Percentiles rank a stretch among this genome's conserved stretches.
These are phyloP conservation scores for Plumapathes pennacea DNA, from an alignment of 92 coral and sea anemone genomes.

Conservation along the genomic window DNA sequence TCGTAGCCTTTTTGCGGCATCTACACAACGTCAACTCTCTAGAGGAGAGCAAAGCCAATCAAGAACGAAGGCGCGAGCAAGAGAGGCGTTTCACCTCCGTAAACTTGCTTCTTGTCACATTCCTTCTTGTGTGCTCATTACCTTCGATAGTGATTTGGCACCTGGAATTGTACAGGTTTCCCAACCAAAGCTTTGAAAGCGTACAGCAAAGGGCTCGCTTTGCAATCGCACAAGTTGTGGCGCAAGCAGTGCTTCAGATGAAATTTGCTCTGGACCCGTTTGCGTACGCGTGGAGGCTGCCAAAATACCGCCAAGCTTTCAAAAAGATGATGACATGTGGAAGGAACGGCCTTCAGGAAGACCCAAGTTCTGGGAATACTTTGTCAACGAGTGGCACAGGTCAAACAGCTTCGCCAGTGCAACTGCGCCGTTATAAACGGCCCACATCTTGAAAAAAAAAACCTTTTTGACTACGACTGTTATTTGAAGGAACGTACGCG, in stretches of 20 bases:
- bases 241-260: slow-evolving; percentile 17
- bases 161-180: slow-evolving; percentile 21
- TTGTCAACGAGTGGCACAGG: no score
- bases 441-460: no score
- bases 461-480: no score
- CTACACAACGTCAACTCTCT: slow-evolving; percentile 15
- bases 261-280: slow-evolving; percentile 56
- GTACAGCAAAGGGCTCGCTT: background rate
- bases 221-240: slow-evolving; percentile 5
- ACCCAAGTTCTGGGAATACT: background rate
- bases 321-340: slow-evolving; percentile 11
- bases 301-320: slow-evolving; percentile 51
- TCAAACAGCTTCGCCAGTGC: no score
- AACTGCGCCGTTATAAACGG: no score
- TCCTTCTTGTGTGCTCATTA: slow-evolving; percentile 33
- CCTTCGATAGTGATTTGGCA: slow-evolving; percentile 35
- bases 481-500: no score
- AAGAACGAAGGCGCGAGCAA: slow-evolving; percentile 9
- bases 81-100: slow-evolving; percentile 33
- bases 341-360: background rate
- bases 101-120: slow-evolving; percentile 47
- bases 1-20: slow-evolving; percentile 32
- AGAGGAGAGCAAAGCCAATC: slow-evolving; percentile 19
- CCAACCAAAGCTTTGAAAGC: background rate
- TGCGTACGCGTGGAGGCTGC: slow-evolving; percentile 48